These are phyloP conservation scores for Lepus americanus DNA, from an alignment of 2,113 vertebrate genomes.

Conservation along the genomic window DNA sequence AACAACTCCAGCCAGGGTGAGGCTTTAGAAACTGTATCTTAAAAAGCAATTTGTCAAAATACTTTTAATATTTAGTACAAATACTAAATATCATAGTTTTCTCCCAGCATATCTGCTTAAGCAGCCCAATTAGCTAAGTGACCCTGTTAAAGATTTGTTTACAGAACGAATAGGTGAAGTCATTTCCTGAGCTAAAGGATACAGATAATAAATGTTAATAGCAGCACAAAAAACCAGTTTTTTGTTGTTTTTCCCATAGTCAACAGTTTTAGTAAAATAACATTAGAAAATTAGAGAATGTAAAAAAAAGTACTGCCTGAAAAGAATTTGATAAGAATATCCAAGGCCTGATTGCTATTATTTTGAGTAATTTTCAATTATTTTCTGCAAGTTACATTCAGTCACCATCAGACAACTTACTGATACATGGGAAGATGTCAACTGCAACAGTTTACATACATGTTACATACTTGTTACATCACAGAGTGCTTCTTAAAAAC, in stretches of 20 bases:
- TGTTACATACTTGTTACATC: slow-evolving; percentile 74
- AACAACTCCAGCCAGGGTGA: slow-evolving; percentile 79
- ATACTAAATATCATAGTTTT: slow-evolving; percentile 46
- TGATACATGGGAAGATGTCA: slow-evolving; percentile 73
- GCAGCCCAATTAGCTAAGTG: slow-evolving; percentile 83
- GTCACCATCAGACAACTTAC: slow-evolving; percentile 83
- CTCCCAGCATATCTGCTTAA: slow-evolving; percentile 79
- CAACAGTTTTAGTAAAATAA: slow-evolving; percentile 86
- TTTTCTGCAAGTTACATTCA: slow-evolving; percentile 85
- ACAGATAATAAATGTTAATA: slow-evolving; percentile 88
- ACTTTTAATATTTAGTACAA: slow-evolving; percentile 37
- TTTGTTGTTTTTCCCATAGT: slow-evolving; percentile 67
- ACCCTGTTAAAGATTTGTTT: slow-evolving; percentile 87
- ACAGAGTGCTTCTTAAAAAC: slow-evolving; percentile 67
- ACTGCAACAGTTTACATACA: slow-evolving; percentile 73
- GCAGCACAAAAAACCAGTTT: slow-evolving; percentile 88
- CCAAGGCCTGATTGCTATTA: slow-evolving; percentile 81
- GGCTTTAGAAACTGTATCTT: slow-evolving; percentile 81
- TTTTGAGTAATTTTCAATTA: slow-evolving; percentile 79
- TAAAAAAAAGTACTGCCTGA: slow-evolving; percentile 74
- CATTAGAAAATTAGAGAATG: slow-evolving; percentile 84
- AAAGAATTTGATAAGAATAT: slow-evolving; percentile 72
- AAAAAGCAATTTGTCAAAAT: slow-evolving; percentile 83
- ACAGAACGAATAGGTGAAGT: slow-evolving; percentile 85
- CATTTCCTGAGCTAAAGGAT: slow-evolving; percentile 91